Conservation (phyloP, 2,797 vertebrate species). For the Scleropages formosus region DNA sequence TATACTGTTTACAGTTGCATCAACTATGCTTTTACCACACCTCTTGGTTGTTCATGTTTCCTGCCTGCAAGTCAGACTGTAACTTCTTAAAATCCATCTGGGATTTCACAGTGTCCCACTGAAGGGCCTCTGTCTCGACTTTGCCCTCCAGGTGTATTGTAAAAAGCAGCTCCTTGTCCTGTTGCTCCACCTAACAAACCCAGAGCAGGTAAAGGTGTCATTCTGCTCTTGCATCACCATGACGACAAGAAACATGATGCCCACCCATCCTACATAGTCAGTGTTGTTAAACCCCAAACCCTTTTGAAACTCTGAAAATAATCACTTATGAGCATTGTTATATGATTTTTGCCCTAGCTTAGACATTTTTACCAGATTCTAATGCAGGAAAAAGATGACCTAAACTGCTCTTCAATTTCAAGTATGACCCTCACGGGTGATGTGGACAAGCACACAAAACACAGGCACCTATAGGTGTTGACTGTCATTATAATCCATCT, state of each 20-base stretch:
- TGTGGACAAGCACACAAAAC: too few species aligned
- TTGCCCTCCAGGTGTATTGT: conserved; percentile 66
- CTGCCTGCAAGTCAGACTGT: conserved; percentile 64
- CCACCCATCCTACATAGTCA: too few species aligned
- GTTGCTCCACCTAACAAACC: conserved; percentile 54
- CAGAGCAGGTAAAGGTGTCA: neutral
- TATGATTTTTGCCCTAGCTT: too few species aligned
- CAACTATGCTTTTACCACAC: neutral
- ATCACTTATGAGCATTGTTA: too few species aligned
- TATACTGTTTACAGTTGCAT: neutral
- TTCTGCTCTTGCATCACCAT: neutral
- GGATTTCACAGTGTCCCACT: conserved; percentile 70
- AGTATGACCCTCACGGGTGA: too few species aligned
- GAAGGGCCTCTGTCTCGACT: conserved; percentile 66
- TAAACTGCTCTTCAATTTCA: too few species aligned
- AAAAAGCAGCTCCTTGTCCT: conserved; percentile 59
- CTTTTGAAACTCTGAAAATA: too few species aligned
- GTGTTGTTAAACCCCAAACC: too few species aligned
- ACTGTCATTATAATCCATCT: too few species aligned
- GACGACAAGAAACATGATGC: neutral
- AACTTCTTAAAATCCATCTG: conserved; percentile 64
- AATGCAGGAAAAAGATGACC: too few species aligned
- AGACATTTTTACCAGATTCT: too few species aligned
- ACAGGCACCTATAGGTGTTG: too few species aligned
- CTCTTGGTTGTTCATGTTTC: neutral